A percentile compares a stretch with the other conserved stretches of the same genome.
Evolutionary conservation across 2,113 vertebrate genomes (phyloP).

Genomic region (Pao palembangensis): DNA sequence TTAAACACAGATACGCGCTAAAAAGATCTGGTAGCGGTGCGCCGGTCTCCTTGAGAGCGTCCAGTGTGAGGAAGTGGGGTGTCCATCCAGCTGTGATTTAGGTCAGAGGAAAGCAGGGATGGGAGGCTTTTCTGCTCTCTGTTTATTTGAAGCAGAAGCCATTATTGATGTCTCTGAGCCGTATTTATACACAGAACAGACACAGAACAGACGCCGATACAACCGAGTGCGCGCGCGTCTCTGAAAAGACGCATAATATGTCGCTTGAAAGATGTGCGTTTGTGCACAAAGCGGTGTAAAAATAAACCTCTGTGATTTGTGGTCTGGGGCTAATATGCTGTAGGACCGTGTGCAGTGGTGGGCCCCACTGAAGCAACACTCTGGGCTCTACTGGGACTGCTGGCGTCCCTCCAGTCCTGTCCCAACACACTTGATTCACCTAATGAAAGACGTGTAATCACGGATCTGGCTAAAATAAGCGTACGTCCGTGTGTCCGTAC

Average conservation of each 20-base stretch:
- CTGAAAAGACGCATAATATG: constrained; percentile 40
- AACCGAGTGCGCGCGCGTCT: constrained; percentile 33
- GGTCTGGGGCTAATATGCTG: constrained; percentile 48
- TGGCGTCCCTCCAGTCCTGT: constrained; percentile 51
- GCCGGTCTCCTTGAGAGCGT: constrained; percentile 52
- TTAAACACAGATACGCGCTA: constrained; percentile 37
- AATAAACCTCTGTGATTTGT: constrained; percentile 70
- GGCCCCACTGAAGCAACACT: constrained; percentile 43
- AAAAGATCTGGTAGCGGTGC: constrained; percentile 39
- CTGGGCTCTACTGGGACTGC: constrained; percentile 41
- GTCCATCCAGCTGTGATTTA: constrained; percentile 74
- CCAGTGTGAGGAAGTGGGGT: constrained; percentile 67
- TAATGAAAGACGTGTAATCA: constrained; percentile 66
- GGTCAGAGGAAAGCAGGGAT: constrained; percentile 64
- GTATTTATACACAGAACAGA: constrained; percentile 77
- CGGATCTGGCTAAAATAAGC: constrained; percentile 51
- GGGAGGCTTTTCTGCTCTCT: constrained; percentile 67
- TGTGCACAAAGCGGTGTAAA: constrained; percentile 62
- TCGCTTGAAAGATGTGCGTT: constrained; percentile 46
- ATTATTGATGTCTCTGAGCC: constrained; percentile 74
- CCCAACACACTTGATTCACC: constrained; percentile 54
- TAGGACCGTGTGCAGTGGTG: constrained; percentile 14
- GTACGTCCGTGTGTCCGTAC: constrained; percentile 51
- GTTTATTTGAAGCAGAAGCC: constrained; percentile 80
- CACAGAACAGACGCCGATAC: constrained; percentile 69